Conservation (phyloP, 2,797 vertebrate species). For the Peromyscus nudipes region DNA sequence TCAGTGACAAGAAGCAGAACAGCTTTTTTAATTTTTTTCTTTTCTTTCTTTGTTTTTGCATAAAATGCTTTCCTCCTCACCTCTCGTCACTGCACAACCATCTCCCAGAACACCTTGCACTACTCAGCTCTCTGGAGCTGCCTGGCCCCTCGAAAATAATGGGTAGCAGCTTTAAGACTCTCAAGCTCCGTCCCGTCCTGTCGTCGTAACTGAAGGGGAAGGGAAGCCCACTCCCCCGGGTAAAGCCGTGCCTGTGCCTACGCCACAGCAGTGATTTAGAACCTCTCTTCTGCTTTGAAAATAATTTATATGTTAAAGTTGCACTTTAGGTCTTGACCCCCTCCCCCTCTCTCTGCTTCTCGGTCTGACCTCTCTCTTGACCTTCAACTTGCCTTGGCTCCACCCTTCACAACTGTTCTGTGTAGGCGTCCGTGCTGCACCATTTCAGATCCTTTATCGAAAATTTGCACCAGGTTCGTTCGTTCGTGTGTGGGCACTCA, state of each 20-base stretch:
- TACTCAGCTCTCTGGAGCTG: constrained; percentile 85
- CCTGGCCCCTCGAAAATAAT: constrained; percentile 59
- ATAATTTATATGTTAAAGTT: constrained; percentile 91
- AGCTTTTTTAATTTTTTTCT: constrained; percentile 34
- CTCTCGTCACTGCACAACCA: constrained; percentile 71
- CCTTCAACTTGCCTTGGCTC: constrained; percentile 35
- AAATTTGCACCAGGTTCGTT: constrained; percentile 84
- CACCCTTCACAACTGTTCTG: constrained; percentile 74
- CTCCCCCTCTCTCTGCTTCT: constrained; percentile 79
- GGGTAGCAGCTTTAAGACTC: constrained; percentile 81
- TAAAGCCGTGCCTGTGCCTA: constrained; percentile 89
- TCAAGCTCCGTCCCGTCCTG: constrained; percentile 75
- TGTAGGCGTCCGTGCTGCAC: constrained; percentile 83
- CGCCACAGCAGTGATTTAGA: constrained; percentile 85
- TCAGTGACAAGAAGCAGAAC: constrained; percentile 87
- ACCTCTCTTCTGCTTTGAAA: constrained; percentile 86
- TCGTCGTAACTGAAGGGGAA: constrained; percentile 80
- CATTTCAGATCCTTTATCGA: constrained; percentile 84
- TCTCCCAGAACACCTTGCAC: constrained; percentile 87
- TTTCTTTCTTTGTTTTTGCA: neutral
- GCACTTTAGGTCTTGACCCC: constrained; percentile 88
- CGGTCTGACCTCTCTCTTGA: constrained; percentile 24
- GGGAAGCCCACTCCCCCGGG: constrained; percentile 86
- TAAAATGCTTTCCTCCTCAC: constrained; percentile 82
- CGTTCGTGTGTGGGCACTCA: constrained; percentile 79